Percentiles rank a stretch among this genome's conserved stretches.
Evolutionary conservation across 2,113 vertebrate species (phyloP).

Genomic region (Cepphus grylle): DNA sequence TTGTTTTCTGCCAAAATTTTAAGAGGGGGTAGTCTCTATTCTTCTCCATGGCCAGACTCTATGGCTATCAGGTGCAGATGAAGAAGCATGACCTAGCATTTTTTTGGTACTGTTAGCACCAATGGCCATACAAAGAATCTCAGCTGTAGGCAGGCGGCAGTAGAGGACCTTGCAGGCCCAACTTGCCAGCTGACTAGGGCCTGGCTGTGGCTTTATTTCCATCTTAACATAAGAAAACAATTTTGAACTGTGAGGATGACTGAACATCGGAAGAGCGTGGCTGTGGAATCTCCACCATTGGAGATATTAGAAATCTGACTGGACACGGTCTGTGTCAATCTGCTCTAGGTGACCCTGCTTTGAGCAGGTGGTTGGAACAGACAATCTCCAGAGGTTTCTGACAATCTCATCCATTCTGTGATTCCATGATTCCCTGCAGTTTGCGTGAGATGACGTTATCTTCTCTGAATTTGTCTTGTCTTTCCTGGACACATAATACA

Average conservation of each 20-base stretch:
- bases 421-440: accelerated
- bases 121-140: neutral
- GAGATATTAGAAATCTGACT: neutral
- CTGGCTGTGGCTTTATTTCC: neutral
- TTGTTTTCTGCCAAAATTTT: neutral
- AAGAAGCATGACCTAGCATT: neutral
- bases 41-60: neutral
- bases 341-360: neutral
- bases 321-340: accelerated
- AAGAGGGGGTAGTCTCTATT: neutral
- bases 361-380: neutral
- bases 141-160: neutral
- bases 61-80: neutral
- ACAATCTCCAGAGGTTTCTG: neutral
- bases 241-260: neutral
- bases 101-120: neutral
- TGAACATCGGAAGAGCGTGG: neutral
- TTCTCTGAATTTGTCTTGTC: neutral
- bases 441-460: neutral
- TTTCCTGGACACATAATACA: neutral
- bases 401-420: neutral
- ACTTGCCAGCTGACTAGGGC: neutral
- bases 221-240: neutral
- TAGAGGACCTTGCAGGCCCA: neutral
- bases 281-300: neutral